Evolutionary conservation across 2,797 vertebrate species (phyloP), one percentile per base, ranked within the genome.

Genomic region (Sebastes baramenuke): DNA sequence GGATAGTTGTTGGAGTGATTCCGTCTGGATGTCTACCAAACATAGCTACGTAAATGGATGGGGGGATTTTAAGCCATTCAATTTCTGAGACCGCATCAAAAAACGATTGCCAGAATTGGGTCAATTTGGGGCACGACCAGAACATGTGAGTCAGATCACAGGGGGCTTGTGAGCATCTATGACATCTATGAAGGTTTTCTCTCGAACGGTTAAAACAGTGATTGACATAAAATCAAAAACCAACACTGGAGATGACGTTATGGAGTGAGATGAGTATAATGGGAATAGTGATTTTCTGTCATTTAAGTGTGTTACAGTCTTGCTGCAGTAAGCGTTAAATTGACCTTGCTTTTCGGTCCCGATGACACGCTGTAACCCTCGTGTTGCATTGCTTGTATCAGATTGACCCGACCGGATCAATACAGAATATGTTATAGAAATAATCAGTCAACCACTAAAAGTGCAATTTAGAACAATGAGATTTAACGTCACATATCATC

Each of bases 221-320:
- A 86, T 59, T 84, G 80, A 76, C 71, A 65, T 70, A 1, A 70
- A 66, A 87, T 85, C 55, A 77, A 65, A 83, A 56, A 72, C 67
- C 62, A 72, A 79, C 62, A 36, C 52, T 65, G 22, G 18, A 77
- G 8, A 77, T 56, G 34, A 73, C 74, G 67, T 75, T 76, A 36
- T 52, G 49, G 55, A 71, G 75, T 70, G 72, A 85, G 72, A 78
- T 78, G 77, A 80, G 75, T 34, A 16, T 75, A 87, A 90, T 89
- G 77, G 75, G 88, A 88, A 72, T 87, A 84, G 14, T 73, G 70
- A 88, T 90, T 92, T 91, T 86, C 85, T 87, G 77, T 91, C 79
- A 62, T 84, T 82, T 73, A 16, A 56, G 58, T 87, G 85, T 78
- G 80, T 73, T 87, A 72, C 62, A 79, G 59, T 69, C 56, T 60